Percentiles rank a stretch among this genome's conserved stretches.
phyloP scores from a whole-genome alignment of 2,797 vertebrate genomes.

The Microctenopoma stevenorrisi region DNA sequence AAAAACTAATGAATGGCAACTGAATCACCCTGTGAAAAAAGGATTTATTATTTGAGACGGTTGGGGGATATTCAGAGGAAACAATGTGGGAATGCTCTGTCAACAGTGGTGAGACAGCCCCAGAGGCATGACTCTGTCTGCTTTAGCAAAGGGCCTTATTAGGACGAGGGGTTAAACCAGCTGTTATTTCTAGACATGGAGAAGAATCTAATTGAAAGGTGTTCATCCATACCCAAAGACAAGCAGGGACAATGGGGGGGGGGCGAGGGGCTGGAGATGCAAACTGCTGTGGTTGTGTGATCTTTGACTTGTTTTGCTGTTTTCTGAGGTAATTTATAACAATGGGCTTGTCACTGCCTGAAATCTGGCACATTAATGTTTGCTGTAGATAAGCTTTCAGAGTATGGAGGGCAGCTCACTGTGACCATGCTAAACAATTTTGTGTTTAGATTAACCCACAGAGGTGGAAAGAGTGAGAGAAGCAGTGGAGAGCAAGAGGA shows the following conservation, averaged over 20 bases:
- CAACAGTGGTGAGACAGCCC: conserved; percentile 74
- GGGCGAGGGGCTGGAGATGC: neutral
- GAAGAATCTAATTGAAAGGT: conserved; percentile 82
- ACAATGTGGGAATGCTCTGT: conserved; percentile 77
- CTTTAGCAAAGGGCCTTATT: conserved; percentile 70
- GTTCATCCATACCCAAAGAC: conserved; percentile 58
- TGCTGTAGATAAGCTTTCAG: conserved; percentile 10
- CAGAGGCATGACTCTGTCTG: conserved; percentile 67
- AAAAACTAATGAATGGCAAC: conserved; percentile 48
- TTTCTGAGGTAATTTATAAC: conserved; percentile 13
- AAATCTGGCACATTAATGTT: conserved; percentile 1
- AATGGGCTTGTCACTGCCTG: conserved; percentile 9
- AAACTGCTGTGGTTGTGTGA: conserved; percentile 23
- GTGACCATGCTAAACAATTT: neutral
- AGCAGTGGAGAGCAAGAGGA: conserved; percentile 2
- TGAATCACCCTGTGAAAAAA: conserved; percentile 50
- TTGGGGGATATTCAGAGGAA: conserved; percentile 28
- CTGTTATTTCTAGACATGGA: conserved; percentile 79
- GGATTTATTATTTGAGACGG: neutral
- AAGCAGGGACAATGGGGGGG: conserved; percentile 32
- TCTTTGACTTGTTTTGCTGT: conserved; percentile 18
- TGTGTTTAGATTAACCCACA: neutral
- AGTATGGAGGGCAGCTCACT: neutral
- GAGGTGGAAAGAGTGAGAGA: neutral
- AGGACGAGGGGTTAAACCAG: conserved; percentile 77